These are phyloP conservation scores for Basileuterus tristriatus DNA, from an alignment of 2,797 vertebrate genomes.

Conservation along the genomic window DNA sequence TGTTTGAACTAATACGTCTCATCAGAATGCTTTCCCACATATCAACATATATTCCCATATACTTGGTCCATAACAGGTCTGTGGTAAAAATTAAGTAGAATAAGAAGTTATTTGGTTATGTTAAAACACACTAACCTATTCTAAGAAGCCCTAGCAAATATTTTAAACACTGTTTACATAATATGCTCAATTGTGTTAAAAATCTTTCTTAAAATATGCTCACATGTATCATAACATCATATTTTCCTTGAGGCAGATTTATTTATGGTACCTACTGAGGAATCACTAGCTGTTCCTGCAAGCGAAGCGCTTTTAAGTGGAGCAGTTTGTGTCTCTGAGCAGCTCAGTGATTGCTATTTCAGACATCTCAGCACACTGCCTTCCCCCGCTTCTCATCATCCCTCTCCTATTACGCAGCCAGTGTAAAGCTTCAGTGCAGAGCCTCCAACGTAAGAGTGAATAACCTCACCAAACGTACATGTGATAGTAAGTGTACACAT, in stretches of 20 bases:
- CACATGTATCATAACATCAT: not conserved
- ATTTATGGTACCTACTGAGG: constrained; percentile 31
- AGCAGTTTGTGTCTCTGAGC: constrained; percentile 9
- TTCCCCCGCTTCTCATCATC: constrained; percentile 37
- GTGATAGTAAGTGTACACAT: constrained; percentile 11
- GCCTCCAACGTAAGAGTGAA: constrained; percentile 8
- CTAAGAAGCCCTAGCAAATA: constrained; percentile 1
- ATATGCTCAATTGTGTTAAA: not conserved
- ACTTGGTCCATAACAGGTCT: not conserved
- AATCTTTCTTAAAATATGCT: constrained; percentile 13
- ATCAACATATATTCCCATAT: not conserved
- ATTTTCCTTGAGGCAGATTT: constrained; percentile 19
- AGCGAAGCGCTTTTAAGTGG: constrained; percentile 41
- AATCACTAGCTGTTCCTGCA: constrained; percentile 41
- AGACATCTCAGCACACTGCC: not conserved
- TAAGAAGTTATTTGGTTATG: not conserved
- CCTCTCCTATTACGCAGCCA: not conserved
- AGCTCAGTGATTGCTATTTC: constrained; percentile 42
- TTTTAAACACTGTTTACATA: constrained; percentile 35
- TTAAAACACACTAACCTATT: not conserved
- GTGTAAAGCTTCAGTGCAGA: not conserved
- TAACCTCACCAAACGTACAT: not conserved
- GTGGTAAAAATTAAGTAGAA: not conserved
- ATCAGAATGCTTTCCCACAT: not conserved
- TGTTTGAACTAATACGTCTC: not conserved